These are phyloP conservation scores for Mythimna impura DNA, from an alignment of 2,888 invertebrate species.

Conservation along the genomic window DNA sequence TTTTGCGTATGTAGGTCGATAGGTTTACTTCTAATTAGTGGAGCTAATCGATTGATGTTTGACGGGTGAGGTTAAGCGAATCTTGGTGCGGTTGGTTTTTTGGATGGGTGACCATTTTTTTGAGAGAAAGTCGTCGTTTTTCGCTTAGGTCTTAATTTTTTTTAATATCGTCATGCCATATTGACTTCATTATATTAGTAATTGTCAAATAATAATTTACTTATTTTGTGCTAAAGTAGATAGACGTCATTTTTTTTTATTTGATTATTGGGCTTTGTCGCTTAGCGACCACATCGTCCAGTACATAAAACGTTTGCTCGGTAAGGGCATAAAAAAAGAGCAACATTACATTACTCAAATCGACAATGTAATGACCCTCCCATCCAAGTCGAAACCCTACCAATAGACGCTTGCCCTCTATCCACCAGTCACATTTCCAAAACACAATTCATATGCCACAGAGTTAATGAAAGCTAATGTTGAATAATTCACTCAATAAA, in stretches of 20 bases:
- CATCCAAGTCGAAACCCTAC: neutral
- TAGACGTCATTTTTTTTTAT: too few relatives aligned
- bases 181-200: too few relatives aligned
- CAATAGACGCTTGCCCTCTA: neutral
- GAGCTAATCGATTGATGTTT: neutral
- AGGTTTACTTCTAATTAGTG: neutral
- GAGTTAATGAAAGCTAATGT: slow-evolving; percentile 35
- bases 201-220: too few relatives aligned
- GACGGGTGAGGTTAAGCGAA: neutral
- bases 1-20: slow-evolving; percentile 22
- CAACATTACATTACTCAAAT: too few relatives aligned
- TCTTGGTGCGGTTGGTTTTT: neutral
- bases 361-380: too few relatives aligned
- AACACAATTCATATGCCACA: slow-evolving; percentile 1
- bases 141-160: neutral
- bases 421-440: neutral
- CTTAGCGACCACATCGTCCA: too few relatives aligned
- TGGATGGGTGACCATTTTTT: slow-evolving; percentile 5
- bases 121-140: neutral
- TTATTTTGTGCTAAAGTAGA: too few relatives aligned
- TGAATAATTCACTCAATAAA: slow-evolving; percentile 57
- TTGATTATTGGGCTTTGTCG: too few relatives aligned
- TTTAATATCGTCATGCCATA: neutral
- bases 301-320: too few relatives aligned
- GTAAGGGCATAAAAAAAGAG: too few relatives aligned